phyloP scores from a whole-genome alignment of 2,797 vertebrate genomes.

The Notolabrus celidotus region DNA sequence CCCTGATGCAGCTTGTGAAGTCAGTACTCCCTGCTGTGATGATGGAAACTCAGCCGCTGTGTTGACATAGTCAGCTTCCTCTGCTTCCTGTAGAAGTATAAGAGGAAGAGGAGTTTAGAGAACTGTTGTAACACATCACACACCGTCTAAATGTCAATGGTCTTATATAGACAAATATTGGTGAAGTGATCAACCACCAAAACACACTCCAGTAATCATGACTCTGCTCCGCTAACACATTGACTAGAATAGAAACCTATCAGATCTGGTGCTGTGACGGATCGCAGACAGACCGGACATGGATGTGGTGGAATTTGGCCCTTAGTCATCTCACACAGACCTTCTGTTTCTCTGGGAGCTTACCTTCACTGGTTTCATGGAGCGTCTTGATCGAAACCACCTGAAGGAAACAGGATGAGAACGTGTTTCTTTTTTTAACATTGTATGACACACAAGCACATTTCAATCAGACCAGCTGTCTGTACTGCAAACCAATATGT shows the following conservation, averaged over 20 bases:
- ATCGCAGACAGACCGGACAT: no score
- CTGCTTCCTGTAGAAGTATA: background rate
- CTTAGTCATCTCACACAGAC: background rate
- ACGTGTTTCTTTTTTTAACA: background rate
- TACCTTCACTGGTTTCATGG: constrained; percentile 13
- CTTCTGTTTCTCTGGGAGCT: background rate
- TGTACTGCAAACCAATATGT: background rate
- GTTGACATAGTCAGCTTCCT: background rate
- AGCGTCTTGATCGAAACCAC: constrained; percentile 12
- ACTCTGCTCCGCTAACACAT: no score
- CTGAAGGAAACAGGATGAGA: constrained; percentile 24
- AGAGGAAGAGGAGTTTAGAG: background rate
- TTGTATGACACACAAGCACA: background rate
- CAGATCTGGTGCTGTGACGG: no score
- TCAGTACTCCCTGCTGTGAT: background rate
- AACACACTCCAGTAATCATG: no score
- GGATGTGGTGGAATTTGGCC: no score
- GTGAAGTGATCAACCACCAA: no score
- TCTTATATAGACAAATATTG: no score
- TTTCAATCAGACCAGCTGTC: background rate
- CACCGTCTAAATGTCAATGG: no score
- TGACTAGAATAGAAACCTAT: no score
- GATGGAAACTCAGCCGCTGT: background rate
- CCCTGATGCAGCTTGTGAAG: background rate
- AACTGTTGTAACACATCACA: no score